Percentiles rank a stretch among this genome's conserved stretches.
Conservation (phyloP, 2,113 vertebrate genomes). For the Stomatorhinus ivindoensis region DNA sequence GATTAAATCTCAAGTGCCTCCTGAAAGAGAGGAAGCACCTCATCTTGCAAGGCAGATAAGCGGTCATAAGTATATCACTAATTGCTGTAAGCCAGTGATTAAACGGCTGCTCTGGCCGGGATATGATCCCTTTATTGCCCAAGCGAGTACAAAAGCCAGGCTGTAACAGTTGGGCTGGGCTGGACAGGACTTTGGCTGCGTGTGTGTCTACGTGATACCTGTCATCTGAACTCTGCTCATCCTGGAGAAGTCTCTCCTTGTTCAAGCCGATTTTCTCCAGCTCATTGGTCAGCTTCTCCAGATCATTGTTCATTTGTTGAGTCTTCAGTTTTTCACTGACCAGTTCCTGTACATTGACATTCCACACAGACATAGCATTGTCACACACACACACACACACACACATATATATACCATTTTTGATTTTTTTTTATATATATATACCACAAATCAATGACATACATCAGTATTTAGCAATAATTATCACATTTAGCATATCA, state of each 20-base stretch:
- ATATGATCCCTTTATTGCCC: neutral
- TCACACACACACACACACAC: too few species aligned
- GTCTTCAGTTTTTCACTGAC: slow-evolving; percentile 90
- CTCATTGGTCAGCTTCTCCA: slow-evolving; percentile 92
- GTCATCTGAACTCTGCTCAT: slow-evolving; percentile 85
- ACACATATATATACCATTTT: too few species aligned
- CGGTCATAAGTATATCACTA: neutral
- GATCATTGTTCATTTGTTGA: slow-evolving; percentile 93
- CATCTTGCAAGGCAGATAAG: neutral
- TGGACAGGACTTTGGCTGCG: neutral
- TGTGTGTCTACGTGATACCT: slow-evolving; percentile 58
- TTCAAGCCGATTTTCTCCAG: slow-evolving; percentile 95
- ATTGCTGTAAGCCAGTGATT: neutral
- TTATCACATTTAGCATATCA: neutral
- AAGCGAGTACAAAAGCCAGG: neutral
- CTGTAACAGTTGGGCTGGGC: neutral
- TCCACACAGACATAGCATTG: neutral
- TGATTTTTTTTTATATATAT: too few species aligned
- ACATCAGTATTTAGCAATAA: neutral
- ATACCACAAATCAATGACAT: neutral
- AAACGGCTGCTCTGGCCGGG: neutral
- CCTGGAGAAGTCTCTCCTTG: slow-evolving; percentile 86
- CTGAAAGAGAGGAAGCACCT: neutral
- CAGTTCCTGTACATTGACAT: slow-evolving; percentile 68
- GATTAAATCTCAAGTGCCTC: neutral